Percentiles rank a stretch among this genome's conserved stretches.
Conservation (phyloP, 2,113 vertebrate genomes). For the Mionectes macconnelli region DNA sequence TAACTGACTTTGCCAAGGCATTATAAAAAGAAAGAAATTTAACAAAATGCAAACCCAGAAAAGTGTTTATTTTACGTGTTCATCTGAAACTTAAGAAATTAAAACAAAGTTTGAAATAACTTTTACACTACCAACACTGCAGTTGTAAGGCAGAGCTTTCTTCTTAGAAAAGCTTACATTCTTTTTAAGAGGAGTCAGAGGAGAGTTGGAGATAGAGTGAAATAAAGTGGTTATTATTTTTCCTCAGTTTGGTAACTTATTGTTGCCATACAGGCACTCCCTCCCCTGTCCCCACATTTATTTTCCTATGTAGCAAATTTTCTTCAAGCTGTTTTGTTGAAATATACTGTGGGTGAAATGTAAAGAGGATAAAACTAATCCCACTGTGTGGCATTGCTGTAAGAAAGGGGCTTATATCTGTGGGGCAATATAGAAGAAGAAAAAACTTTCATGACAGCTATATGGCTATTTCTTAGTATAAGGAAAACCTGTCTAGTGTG, state of each 20-base stretch:
- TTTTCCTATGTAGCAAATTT: not conserved
- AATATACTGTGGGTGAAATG: not conserved
- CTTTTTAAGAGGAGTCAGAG: not conserved
- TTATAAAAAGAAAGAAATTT: not conserved
- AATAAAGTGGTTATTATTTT: not conserved
- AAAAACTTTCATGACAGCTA: not conserved
- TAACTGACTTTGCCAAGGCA: not conserved
- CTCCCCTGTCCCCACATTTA: not conserved
- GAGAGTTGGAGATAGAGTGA: not conserved
- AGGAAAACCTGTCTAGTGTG: not conserved
- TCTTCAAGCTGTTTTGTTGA: not conserved
- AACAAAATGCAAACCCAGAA: not conserved
- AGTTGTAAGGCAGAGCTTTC: not conserved
- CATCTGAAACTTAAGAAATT: not conserved
- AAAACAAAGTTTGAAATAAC: not conserved
- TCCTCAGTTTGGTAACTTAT: not conserved
- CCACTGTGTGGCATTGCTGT: not conserved
- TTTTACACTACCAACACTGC: not conserved
- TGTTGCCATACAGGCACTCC: not conserved
- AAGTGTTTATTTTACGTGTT: rapidly evolving
- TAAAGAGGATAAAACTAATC: not conserved
- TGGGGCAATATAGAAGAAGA: not conserved
- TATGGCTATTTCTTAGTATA: not conserved
- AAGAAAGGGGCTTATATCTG: not conserved
- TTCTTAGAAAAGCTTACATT: not conserved